Conservation (phyloP, 2,797 vertebrate species). For the Phoebastria nigripes region DNA sequence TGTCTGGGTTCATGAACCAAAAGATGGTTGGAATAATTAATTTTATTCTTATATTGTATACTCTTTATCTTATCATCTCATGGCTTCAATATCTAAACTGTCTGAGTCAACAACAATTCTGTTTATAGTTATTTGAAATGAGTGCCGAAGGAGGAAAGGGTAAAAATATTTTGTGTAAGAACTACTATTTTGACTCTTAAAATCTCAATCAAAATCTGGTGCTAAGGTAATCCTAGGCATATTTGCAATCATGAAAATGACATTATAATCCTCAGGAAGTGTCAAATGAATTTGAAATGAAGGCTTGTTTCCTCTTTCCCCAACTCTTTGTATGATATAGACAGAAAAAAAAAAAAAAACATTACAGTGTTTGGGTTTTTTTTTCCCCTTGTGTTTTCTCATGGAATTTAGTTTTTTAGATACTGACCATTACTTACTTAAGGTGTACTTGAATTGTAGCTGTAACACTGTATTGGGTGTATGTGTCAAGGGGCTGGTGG, state of each 20-base stretch:
- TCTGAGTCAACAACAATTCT: not conserved
- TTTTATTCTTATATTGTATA: not conserved
- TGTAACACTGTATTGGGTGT: too few species aligned
- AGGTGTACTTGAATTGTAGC: too few species aligned
- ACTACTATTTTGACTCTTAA: not conserved
- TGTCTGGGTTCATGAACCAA: not conserved
- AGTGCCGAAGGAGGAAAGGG: not conserved
- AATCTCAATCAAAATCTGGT: not conserved
- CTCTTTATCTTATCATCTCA: not conserved
- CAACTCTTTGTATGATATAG: too few species aligned
- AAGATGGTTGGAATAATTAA: not conserved
- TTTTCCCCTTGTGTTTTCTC: not conserved
- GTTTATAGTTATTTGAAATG: not conserved
- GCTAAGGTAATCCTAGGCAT: not conserved
- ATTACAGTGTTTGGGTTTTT: not conserved
- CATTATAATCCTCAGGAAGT: not conserved
- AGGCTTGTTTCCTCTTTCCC: not conserved
- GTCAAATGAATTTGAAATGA: not conserved
- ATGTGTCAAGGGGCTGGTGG: too few species aligned
- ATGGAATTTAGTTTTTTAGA: not conserved
- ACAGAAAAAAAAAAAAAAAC: not conserved
- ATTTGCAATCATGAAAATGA: not conserved
- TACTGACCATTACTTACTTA: not conserved
- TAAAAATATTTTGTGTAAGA: not conserved
- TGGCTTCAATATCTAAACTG: not conserved